A percentile compares a stretch with the other conserved stretches of the same genome.
phyloP scores from a whole-genome alignment of 2,113 vertebrate genomes.

The Triplophysa siluroides region DNA sequence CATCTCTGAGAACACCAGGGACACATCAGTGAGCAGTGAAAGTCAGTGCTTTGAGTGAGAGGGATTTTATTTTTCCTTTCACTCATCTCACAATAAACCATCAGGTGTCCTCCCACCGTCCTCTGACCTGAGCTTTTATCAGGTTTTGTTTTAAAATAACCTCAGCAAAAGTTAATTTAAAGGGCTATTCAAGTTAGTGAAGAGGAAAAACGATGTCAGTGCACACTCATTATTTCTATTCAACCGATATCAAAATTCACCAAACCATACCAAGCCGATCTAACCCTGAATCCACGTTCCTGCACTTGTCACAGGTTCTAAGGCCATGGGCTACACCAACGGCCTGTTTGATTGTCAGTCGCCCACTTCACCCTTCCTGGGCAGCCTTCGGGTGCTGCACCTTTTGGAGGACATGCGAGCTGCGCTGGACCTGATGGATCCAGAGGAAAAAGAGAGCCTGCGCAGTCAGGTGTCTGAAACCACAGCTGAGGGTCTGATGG shows the following conservation, averaged over 20 bases:
- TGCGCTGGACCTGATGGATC: conserved; percentile 90
- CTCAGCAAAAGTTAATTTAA: not conserved
- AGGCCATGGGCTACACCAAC: conserved; percentile 94
- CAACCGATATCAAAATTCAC: not conserved
- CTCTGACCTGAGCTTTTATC: not conserved
- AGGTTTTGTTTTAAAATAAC: not conserved
- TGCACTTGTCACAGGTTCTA: conserved; percentile 81
- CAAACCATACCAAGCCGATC: not conserved
- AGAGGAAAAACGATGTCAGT: too few relatives aligned
- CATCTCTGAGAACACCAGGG: conserved; percentile 45
- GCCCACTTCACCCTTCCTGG: conserved; percentile 91
- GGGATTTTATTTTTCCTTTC: conserved; percentile 64
- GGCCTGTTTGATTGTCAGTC: conserved; percentile 97
- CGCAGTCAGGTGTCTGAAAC: conserved; percentile 90
- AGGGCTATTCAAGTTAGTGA: too few relatives aligned
- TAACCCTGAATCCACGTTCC: not conserved
- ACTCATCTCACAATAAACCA: conserved; percentile 30
- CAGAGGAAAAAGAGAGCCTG: conserved; percentile 86
- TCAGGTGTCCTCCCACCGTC: not conserved
- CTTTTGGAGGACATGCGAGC: conserved; percentile 90
- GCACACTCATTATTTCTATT: too few relatives aligned
- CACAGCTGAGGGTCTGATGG: conserved; percentile 81
- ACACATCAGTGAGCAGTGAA: conserved; percentile 15
- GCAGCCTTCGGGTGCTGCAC: conserved; percentile 88
- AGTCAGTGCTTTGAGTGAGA: conserved; percentile 29